These are phyloP conservation scores for Gymnocypris eckloni DNA, from an alignment of 2,797 vertebrate genomes.

Conservation along the genomic window DNA sequence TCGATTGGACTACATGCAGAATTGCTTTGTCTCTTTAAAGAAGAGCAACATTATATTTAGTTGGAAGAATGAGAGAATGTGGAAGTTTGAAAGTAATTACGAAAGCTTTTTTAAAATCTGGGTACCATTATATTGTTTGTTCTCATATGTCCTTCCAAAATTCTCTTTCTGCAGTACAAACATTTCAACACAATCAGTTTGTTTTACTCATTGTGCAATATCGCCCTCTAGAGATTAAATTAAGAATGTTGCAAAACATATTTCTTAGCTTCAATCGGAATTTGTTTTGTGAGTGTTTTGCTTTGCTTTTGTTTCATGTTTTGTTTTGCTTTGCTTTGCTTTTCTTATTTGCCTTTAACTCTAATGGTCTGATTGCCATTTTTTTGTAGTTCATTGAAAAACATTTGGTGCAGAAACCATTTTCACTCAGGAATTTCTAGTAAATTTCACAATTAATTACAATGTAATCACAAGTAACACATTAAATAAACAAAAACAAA, in stretches of 20 bases:
- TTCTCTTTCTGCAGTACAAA: neutral
- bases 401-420: too few species aligned
- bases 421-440: neutral
- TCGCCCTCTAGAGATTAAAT: conserved; percentile 70
- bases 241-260: neutral
- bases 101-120: conserved; percentile 6
- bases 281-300: neutral
- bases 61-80: neutral
- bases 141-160: conserved; percentile 8
- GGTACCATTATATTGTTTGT: conserved; percentile 8
- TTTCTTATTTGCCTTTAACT: neutral
- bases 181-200: neutral
- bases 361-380: neutral
- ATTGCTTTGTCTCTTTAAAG: conserved; percentile 19
- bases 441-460: neutral
- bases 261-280: neutral
- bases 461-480: neutral
- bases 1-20: conserved; percentile 1
- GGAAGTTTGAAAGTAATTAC: neutral
- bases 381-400: neutral
- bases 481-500: neutral
- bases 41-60: neutral
- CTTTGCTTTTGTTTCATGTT: neutral
- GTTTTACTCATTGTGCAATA: conserved; percentile 58
- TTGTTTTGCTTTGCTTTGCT: too few species aligned